Evolutionary conservation across 2,797 vertebrate genomes (phyloP).

Genomic region (Glyptemys insculpta): DNA sequence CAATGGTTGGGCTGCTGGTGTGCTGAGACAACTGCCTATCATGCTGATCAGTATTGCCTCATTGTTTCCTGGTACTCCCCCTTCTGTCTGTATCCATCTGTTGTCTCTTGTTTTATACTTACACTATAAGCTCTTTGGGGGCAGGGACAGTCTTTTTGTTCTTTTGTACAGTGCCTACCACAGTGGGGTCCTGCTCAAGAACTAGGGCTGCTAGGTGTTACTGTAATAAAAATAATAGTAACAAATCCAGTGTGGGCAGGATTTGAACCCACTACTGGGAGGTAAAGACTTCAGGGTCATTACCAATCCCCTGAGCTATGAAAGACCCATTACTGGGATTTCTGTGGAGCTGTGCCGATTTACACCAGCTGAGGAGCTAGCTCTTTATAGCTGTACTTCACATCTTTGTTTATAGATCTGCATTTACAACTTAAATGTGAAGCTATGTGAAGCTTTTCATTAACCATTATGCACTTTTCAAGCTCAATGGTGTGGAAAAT

Average conservation of each 20-base stretch:
- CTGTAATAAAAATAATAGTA: neutral
- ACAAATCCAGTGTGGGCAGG: no score
- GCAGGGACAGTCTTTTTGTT: neutral
- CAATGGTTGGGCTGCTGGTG: neutral
- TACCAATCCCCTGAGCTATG: neutral
- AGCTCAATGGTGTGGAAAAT: neutral
- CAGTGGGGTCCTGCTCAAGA: neutral
- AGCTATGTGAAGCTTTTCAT: neutral
- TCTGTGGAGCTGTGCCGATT: neutral
- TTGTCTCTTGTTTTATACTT: neutral
- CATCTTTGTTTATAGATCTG: neutral
- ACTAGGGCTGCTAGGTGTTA: neutral
- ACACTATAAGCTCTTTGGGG: neutral
- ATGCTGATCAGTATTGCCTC: neutral
- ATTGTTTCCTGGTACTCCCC: neutral
- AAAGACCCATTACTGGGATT: neutral
- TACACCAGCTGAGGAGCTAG: neutral
- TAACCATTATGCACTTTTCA: neutral
- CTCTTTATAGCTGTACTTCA: neutral
- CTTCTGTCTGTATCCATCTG: neutral
- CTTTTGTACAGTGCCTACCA: neutral
- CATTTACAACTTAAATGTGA: neutral
- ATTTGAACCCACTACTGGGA: neutral
- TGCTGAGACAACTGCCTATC: neutral
- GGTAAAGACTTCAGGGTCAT: neutral